A percentile compares a stretch with the other conserved stretches of the same genome.
These are phyloP conservation scores for Vulpes ferrilata DNA, from an alignment of 2,113 vertebrate genomes.

Conservation along the genomic window DNA sequence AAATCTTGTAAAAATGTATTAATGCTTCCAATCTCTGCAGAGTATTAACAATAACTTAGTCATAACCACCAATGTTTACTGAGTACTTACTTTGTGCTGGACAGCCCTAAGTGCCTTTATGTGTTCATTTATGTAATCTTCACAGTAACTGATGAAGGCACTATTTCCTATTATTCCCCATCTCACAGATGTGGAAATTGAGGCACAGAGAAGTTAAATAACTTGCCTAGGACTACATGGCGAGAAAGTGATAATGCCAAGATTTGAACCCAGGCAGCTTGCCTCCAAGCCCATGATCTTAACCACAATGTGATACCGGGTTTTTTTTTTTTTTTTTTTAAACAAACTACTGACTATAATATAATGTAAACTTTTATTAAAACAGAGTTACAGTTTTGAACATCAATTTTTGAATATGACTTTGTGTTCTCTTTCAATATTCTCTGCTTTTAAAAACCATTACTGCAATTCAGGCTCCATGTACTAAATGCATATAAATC, in stretches of 20 bases:
- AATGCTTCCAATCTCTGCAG: not conserved
- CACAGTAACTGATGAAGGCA: not conserved
- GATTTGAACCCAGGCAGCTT: not conserved
- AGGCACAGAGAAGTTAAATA: not conserved
- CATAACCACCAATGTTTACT: not conserved
- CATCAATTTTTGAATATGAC: not conserved
- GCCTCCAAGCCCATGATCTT: not conserved
- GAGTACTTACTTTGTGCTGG: not conserved
- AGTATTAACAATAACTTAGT: not conserved
- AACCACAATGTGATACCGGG: fast-evolving
- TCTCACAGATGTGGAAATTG: not conserved
- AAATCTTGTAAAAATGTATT: not conserved
- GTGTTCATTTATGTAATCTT: not conserved
- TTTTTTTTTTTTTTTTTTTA: not conserved
- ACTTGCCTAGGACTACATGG: not conserved
- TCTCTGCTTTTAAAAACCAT: conserved; percentile 31
- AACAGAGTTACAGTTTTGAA: not conserved
- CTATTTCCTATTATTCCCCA: not conserved
- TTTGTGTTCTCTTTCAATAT: not conserved
- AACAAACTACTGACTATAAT: not conserved
- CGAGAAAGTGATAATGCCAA: not conserved
- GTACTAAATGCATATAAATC: not conserved
- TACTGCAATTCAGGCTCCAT: not conserved
- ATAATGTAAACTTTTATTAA: not conserved
- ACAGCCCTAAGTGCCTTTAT: not conserved